Percentiles rank a stretch among this genome's conserved stretches.
Conservation (phyloP, 1,140 invertebrate species). For the Drosophila jambulina region DNA sequence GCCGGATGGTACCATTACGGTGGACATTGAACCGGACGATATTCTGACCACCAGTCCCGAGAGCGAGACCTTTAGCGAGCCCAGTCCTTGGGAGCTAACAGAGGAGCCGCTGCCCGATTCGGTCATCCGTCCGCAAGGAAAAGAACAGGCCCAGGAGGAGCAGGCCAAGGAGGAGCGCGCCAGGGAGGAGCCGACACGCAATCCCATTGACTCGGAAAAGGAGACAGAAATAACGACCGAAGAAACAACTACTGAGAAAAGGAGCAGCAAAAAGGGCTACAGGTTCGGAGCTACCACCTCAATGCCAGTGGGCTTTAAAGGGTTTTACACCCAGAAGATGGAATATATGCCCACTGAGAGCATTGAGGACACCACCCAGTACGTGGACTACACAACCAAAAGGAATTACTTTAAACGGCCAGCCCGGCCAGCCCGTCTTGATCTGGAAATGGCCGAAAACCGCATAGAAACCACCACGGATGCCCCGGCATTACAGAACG, state of each 20-base stretch:
- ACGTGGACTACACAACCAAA: background rate
- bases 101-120: slow-evolving; percentile 63
- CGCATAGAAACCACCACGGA: slow-evolving; percentile 29
- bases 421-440: background rate
- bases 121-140: slow-evolving; percentile 42
- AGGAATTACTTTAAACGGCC: slow-evolving; percentile 1
- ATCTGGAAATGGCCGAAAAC: slow-evolving; percentile 25
- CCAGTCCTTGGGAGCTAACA: slow-evolving; percentile 11
- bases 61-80: slow-evolving; percentile 31
- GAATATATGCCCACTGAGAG: background rate
- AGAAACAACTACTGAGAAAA: slow-evolving; percentile 10
- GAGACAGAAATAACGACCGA: background rate
- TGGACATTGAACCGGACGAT: slow-evolving; percentile 41
- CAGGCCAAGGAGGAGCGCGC: too few species aligned
- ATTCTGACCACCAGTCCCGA: slow-evolving; percentile 53
- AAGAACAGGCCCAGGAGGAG: slow-evolving; percentile 24
- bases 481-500: background rate
- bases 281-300: slow-evolving; percentile 10
- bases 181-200: background rate
- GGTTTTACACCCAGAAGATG: background rate
- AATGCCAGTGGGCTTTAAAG: background rate
- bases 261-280: background rate
- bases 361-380: slow-evolving; percentile 7
- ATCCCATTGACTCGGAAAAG: background rate
- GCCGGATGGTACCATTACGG: slow-evolving; percentile 34